phyloP scores from a whole-genome alignment of 1,140 invertebrate species.

The Acyrthosiphon pisum region DNA sequence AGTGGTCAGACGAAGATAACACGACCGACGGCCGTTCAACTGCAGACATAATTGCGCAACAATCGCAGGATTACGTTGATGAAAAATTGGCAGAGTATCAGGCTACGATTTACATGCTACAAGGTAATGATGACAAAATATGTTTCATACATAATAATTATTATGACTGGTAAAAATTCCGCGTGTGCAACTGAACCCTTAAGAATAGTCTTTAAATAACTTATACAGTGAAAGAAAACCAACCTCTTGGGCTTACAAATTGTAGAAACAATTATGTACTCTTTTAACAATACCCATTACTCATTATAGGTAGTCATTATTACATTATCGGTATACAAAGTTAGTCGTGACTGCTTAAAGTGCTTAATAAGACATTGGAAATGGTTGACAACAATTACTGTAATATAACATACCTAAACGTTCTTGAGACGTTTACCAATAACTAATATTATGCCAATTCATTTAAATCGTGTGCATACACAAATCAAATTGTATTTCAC shows the following conservation, averaged over 20 bases:
- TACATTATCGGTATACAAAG: neutral
- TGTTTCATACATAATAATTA: neutral
- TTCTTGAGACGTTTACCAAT: neutral
- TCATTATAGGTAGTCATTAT: neutral
- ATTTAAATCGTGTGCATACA: neutral
- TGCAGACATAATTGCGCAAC: constrained; percentile 88
- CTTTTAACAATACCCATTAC: neutral
- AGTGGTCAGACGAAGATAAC: constrained; percentile 35
- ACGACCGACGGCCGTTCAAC: constrained; percentile 76
- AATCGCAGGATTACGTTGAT: constrained; percentile 93
- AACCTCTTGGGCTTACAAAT: neutral
- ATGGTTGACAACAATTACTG: neutral
- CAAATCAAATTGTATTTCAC: neutral
- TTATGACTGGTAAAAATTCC: neutral
- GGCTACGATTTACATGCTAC: constrained; percentile 86
- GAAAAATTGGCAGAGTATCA: constrained; percentile 93
- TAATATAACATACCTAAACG: neutral
- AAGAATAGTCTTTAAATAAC: neutral
- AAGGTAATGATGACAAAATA: constrained; percentile 71
- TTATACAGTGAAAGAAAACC: neutral
- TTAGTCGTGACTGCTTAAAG: neutral
- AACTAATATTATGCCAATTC: neutral
- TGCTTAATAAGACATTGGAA: neutral
- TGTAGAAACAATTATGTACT: neutral
- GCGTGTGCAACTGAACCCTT: neutral